Conservation (phyloP, 2,888 invertebrate species). For the Campoplex nolae region DNA sequence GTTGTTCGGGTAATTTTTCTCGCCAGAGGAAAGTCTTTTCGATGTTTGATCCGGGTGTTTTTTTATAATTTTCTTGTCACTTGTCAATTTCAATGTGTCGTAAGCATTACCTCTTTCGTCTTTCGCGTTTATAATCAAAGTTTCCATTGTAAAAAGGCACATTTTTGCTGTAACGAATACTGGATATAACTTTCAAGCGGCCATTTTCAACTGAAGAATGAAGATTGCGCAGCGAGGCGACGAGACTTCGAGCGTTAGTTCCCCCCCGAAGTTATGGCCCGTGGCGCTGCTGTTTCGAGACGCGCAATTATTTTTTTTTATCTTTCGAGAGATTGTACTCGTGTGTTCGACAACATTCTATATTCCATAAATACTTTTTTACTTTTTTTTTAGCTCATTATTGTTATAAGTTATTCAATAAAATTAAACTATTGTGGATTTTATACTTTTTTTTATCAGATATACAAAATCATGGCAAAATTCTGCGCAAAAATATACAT, state of each 20-base stretch:
- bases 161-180: constrained; percentile 73
- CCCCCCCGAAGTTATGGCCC: not conserved
- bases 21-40: constrained; percentile 67
- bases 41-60: constrained; percentile 62
- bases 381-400: not conserved
- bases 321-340: constrained; percentile 21
- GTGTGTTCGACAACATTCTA: constrained; percentile 43
- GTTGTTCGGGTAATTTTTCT: constrained; percentile 60
- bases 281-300: constrained; percentile 53
- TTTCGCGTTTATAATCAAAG: constrained; percentile 72
- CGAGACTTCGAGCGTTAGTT: constrained; percentile 12
- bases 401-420: not conserved
- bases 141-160: constrained; percentile 78
- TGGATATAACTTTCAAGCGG: constrained; percentile 76
- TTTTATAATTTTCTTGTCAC: constrained; percentile 56
- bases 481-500: not conserved
- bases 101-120: constrained; percentile 69
- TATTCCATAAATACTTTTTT: not conserved
- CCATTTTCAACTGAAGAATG: constrained; percentile 78
- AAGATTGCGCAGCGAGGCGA: constrained; percentile 40
- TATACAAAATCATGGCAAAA: not conserved
- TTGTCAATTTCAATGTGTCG: constrained; percentile 58
- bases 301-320: constrained; percentile 22
- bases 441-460: not conserved
- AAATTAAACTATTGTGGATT: not conserved